These are phyloP conservation scores for Tauraco erythrolophus DNA, from an alignment of 2,113 vertebrate genomes.

Conservation along the genomic window DNA sequence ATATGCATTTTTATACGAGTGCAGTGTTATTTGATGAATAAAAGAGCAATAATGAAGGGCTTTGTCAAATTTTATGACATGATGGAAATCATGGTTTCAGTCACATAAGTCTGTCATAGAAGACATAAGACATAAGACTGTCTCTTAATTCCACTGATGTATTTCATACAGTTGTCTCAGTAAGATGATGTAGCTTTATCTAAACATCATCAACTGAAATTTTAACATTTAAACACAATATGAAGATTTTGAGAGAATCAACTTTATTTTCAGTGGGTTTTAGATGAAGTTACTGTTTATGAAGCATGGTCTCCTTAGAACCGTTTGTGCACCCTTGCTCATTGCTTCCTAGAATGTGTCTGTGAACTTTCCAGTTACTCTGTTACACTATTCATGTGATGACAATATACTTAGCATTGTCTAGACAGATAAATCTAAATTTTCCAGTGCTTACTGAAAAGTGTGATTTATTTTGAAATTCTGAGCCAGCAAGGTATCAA, in stretches of 20 bases:
- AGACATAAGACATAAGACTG: no score
- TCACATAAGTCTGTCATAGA: no score
- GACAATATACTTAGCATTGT: slow-evolving; percentile 32
- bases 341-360: not conserved
- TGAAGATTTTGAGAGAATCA: not conserved
- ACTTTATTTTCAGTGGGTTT: not conserved
- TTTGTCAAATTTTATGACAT: not conserved
- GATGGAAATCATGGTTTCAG: not conserved
- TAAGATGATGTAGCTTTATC: not conserved
- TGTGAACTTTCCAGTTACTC: not conserved
- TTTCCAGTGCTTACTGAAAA: not conserved
- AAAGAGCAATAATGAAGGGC: not conserved
- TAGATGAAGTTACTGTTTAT: not conserved
- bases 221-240: not conserved
- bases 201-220: not conserved
- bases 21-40: not conserved
- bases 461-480: not conserved
- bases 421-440: slow-evolving; percentile 48
- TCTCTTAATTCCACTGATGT: not conserved
- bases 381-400: slow-evolving; percentile 11
- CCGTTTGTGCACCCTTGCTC: not conserved
- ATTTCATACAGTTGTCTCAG: not conserved
- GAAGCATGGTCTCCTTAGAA: not conserved
- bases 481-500: not conserved
- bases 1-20: not conserved